Base-by-base conservation (phyloP, 1,140 invertebrate genomes). In the Pseudomyrmex gracilis region DNA sequence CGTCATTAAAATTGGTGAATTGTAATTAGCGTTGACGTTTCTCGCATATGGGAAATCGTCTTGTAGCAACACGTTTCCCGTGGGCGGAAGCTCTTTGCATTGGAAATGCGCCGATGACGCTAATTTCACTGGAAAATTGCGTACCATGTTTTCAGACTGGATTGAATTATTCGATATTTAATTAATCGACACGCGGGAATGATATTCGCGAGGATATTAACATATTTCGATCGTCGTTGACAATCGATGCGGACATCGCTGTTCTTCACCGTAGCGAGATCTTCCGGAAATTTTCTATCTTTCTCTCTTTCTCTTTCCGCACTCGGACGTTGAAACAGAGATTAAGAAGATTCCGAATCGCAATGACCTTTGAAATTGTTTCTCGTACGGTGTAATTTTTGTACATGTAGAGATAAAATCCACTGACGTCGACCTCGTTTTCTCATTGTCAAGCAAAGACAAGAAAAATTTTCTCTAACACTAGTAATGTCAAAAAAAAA, bases 81-180 rank as follows among this genome's bases (percentile, higher is more conserved):
- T 53, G 12, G n/a, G 7, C 20, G 34, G 45, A 34, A 12, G 13
- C 47, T 66, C 24, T 66, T n/a, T 34, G 43, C 7, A 13, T 12
- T n/a, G 43, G 2, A 64, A 13, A 55, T 55, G 9, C 8, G 9
- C 10, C 10, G 34, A 22, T 47, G 13, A 2, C 13, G 4, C 9
- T 20, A 55, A 66, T 67, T 55, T 15, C 2, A 55, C 47, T 67
- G 49, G 51, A 67, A 57, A 55, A 77, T 77, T 67, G 17, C 17
- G 24, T n/a, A 20, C 0, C 8, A 13, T 47, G 17, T 20, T 68
- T 68, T 22, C 20, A 58, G n/a, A 9, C 3, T 24, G 17, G 9
- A 67, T 78, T 78, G 24, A 13, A 78, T 58, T 78, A 58, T 67
- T 57, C 1, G 63, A 22, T 67, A 78, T 78, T 78, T 67, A 58